A percentile compares a stretch with the other conserved stretches of the same genome.
phyloP scores from a whole-genome alignment of 2,888 invertebrate species.

The Hypolimnas misippus region DNA sequence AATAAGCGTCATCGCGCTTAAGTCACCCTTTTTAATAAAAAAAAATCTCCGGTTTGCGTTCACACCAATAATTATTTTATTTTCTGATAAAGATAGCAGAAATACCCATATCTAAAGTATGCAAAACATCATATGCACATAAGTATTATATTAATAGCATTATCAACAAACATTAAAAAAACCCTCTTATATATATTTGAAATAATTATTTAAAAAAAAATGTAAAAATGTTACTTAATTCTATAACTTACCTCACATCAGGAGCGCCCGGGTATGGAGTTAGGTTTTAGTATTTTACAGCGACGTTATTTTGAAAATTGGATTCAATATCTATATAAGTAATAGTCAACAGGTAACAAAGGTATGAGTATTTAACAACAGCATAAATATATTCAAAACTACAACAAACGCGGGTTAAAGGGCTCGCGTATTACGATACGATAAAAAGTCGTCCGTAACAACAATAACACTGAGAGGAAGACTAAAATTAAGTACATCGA shows the following conservation, averaged over 20 bases:
- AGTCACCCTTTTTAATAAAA: neutral
- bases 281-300: slow-evolving; percentile 34
- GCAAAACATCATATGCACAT: too few species aligned
- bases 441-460: slow-evolving; percentile 67
- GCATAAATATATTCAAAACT: slow-evolving; percentile 80
- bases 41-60: neutral
- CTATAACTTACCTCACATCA: slow-evolving; percentile 41
- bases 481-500: slow-evolving; percentile 64
- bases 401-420: slow-evolving; percentile 64
- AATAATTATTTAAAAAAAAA: neutral
- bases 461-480: slow-evolving; percentile 72
- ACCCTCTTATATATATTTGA: too few species aligned
- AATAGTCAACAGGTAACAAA: slow-evolving; percentile 82
- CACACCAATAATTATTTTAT: neutral
- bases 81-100: too few species aligned
- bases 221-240: slow-evolving; percentile 12
- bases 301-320: slow-evolving; percentile 56
- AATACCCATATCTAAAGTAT: too few species aligned
- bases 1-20: neutral
- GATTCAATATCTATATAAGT: slow-evolving; percentile 68
- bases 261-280: slow-evolving; percentile 25
- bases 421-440: slow-evolving; percentile 52
- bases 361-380: slow-evolving; percentile 78
- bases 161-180: too few species aligned
- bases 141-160: too few species aligned